Evolutionary conservation across 1,140 invertebrate genomes (phyloP).

Genomic region (Eubasilissa regina): DNA sequence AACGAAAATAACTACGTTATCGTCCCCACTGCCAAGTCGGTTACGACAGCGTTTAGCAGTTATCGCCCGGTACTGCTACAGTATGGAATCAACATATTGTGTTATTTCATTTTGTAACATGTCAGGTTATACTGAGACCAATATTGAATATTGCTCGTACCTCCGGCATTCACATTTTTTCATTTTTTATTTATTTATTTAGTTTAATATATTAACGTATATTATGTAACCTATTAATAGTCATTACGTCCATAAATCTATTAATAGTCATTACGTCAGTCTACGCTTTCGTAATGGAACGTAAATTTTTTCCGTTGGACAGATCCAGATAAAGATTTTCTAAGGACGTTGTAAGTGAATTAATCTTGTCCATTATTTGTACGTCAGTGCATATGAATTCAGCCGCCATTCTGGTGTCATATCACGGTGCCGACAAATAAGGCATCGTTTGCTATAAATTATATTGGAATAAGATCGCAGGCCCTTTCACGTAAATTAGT

Average conservation of each 20-base stretch:
- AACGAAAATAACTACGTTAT: conserved; percentile 1
- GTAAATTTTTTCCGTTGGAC: not conserved
- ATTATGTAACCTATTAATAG: not conserved
- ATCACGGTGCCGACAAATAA: conserved; percentile 49
- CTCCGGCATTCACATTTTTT: too few relatives aligned
- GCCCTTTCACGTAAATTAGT: conserved; percentile 42
- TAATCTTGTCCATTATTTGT: conserved; percentile 25
- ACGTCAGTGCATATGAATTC: conserved; percentile 20
- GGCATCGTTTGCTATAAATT: conserved; percentile 39
- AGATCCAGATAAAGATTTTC: not conserved
- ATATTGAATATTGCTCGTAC: too few relatives aligned
- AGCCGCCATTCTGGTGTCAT: conserved; percentile 43
- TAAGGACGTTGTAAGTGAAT: not conserved
- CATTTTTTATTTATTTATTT: too few relatives aligned
- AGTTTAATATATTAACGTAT: too few relatives aligned
- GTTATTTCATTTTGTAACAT: too few relatives aligned
- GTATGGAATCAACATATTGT: too few relatives aligned
- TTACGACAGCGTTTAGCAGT: too few relatives aligned
- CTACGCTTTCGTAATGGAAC: too few relatives aligned
- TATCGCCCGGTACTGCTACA: too few relatives aligned
- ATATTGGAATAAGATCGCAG: conserved; percentile 35
- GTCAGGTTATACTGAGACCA: too few relatives aligned
- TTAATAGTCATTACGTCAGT: not conserved
- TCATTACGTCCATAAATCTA: not conserved
- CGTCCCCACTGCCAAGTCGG: too few relatives aligned